A percentile compares a stretch with the other conserved stretches of the same genome.
These are phyloP conservation scores for Notechis scutatus DNA, from an alignment of 2,113 vertebrate species.

Conservation along the genomic window DNA sequence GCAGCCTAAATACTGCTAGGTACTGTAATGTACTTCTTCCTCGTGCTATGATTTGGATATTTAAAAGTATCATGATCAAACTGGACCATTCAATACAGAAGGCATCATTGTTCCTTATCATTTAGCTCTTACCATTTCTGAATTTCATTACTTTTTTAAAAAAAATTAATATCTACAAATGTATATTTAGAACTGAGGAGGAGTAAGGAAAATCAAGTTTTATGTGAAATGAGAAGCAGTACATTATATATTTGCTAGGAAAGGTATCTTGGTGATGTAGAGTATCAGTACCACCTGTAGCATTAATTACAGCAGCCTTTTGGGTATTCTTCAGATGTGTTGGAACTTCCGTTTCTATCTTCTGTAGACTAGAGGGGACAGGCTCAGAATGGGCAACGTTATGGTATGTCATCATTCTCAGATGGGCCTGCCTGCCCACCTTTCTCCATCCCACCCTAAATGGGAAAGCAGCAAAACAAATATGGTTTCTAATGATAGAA, in stretches of 20 bases:
- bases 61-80: background rate
- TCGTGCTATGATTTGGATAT: background rate
- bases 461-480: background rate
- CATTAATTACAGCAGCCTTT: background rate
- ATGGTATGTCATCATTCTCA: background rate
- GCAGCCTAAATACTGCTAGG: background rate
- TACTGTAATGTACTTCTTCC: background rate
- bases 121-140: background rate
- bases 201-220: background rate
- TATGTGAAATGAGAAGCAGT: background rate
- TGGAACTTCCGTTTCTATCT: background rate
- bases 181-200: background rate
- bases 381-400: background rate
- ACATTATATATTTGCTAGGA: background rate
- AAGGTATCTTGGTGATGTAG: background rate
- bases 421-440: background rate
- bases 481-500: background rate
- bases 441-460: background rate
- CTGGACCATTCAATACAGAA: no score
- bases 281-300: background rate
- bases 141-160: background rate
- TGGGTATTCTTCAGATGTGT: background rate
- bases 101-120: background rate
- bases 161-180: background rate
- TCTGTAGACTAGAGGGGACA: background rate